A percentile compares a stretch with the other conserved stretches of the same genome.
phyloP scores from a whole-genome alignment of 2,888 invertebrate genomes.

The Encarsia formosa region DNA sequence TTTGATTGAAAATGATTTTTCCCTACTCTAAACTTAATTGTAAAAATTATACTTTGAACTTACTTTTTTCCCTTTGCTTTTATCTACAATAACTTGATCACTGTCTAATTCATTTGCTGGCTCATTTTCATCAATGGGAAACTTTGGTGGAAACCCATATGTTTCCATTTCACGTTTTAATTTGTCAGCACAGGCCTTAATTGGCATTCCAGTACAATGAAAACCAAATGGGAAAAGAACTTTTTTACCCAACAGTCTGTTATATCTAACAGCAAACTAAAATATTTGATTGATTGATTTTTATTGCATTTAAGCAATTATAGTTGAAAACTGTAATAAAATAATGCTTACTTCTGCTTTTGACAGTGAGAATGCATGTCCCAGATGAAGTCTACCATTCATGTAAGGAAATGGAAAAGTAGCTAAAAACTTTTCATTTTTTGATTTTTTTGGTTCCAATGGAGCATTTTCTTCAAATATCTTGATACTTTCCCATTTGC shows the following conservation, averaged over 20 bases:
- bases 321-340: slow-evolving; percentile 1
- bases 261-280: slow-evolving; percentile 85
- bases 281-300: slow-evolving; percentile 13
- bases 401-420: slow-evolving; percentile 99
- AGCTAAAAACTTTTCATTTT: slow-evolving; percentile 81
- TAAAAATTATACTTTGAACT: neutral
- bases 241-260: slow-evolving; percentile 85
- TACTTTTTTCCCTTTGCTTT: slow-evolving; percentile 85
- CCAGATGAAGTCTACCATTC: slow-evolving; percentile 97
- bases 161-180: slow-evolving; percentile 86
- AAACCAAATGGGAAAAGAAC: slow-evolving; percentile 97
- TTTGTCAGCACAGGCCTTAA: slow-evolving; percentile 98
- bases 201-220: slow-evolving; percentile 99
- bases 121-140: slow-evolving; percentile 62
- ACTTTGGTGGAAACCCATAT: slow-evolving; percentile 89
- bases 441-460: slow-evolving; percentile 53
- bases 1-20: too few species aligned
- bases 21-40: too few species aligned
- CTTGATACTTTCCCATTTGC: slow-evolving; percentile 77
- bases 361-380: slow-evolving; percentile 94
- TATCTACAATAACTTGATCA: slow-evolving; percentile 70
- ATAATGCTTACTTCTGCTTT: slow-evolving; percentile 79
- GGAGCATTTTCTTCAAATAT: slow-evolving; percentile 83
- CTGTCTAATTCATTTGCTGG: slow-evolving; percentile 52
- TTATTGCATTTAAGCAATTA: too few species aligned